Evolutionary conservation across 35 echinoderm and acorn worm species (phyloP).

Genomic region (Apostichopus japonicus): DNA sequence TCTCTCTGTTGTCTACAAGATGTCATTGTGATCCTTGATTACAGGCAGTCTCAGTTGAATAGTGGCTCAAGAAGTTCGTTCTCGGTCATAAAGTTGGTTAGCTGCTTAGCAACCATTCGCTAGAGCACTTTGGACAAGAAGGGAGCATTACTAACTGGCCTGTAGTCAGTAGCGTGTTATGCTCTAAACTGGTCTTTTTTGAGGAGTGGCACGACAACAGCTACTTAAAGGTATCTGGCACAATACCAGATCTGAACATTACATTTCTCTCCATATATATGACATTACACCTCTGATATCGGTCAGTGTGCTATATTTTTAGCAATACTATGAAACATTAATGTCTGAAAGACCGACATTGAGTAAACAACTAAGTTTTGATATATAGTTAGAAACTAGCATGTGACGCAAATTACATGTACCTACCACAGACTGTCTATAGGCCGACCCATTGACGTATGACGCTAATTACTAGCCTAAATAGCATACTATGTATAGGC

Average conservation of each 20-base stretch:
- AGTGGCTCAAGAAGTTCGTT: conserved; percentile 39
- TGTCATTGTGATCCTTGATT: conserved; percentile 65
- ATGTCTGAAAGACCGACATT: no score
- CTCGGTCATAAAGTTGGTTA: conserved; percentile 36
- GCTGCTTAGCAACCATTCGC: conserved; percentile 1
- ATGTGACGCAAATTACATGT: no score
- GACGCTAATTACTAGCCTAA: no score
- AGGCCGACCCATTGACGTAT: no score
- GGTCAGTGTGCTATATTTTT: no score
- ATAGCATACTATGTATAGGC: no score
- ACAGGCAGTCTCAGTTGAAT: background rate
- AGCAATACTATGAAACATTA: no score
- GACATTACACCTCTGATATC: no score
- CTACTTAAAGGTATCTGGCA: conserved; percentile 28
- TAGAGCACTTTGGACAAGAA: conserved; percentile 52
- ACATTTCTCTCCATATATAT: no score
- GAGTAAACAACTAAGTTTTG: no score
- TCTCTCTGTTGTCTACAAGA: conserved; percentile 45
- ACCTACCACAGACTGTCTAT: no score
- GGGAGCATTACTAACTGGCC: conserved; percentile 38
- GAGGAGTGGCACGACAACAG: conserved; percentile 49
- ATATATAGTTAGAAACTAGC: no score
- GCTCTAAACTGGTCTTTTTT: conserved; percentile 57
- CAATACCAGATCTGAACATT: background rate
- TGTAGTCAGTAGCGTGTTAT: conserved; percentile 53